These are phyloP conservation scores for Tenthredo notha DNA, from an alignment of 2,888 invertebrate species.

Conservation along the genomic window DNA sequence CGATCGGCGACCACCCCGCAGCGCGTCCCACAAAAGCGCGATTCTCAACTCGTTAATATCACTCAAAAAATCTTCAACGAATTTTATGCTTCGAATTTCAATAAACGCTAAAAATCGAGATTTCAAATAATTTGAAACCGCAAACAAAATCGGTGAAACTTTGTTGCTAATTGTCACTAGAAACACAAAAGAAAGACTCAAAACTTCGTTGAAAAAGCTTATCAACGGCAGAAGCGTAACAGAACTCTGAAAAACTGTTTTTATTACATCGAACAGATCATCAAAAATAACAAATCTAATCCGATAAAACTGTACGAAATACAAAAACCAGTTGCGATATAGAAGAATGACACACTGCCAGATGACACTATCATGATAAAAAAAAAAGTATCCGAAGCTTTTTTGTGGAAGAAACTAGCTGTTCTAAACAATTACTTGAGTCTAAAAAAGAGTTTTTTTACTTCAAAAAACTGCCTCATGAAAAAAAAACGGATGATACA, in stretches of 20 bases:
- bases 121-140: background rate
- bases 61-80: background rate
- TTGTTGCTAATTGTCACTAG: background rate
- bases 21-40: slow-evolving; percentile 44
- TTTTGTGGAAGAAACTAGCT: background rate
- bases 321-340: background rate
- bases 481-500: background rate
- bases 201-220: background rate
- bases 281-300: background rate
- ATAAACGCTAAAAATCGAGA: background rate
- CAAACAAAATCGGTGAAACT: background rate
- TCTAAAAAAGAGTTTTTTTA: background rate
- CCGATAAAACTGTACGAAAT: background rate
- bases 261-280: background rate
- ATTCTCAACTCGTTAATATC: slow-evolving; percentile 44
- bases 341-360: background rate
- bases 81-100: background rate
- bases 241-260: background rate
- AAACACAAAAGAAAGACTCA: background rate
- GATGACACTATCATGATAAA: background rate
- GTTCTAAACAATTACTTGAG: background rate
- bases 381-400: background rate
- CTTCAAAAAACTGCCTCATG: background rate
- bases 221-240: background rate
- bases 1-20: slow-evolving; percentile 76